phyloP scores from a whole-genome alignment of 23 tunicate species.

The Botrylloides violaceus region DNA sequence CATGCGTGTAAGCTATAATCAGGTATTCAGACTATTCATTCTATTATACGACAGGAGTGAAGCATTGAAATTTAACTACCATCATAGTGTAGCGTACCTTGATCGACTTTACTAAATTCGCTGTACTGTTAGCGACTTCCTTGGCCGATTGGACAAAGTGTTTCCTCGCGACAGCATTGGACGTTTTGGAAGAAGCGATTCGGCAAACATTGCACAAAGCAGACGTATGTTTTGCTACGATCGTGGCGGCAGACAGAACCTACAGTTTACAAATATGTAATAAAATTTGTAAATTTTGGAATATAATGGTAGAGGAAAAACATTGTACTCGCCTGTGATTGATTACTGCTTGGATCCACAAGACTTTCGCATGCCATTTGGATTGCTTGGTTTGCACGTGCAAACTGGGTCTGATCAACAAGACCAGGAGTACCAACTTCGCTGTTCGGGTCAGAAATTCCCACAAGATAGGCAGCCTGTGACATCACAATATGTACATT shows the following conservation, averaged over 20 bases:
- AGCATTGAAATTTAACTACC: too few species aligned
- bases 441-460: conserved; percentile 93
- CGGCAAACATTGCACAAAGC: conserved; percentile 87
- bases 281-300: background rate
- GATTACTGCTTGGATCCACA: conserved; percentile 89
- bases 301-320: background rate
- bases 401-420: conserved; percentile 93
- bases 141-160: conserved; percentile 91
- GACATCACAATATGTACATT: background rate
- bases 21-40: too few species aligned
- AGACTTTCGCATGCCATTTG: conserved; percentile 96
- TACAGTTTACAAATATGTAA: conserved; percentile 9
- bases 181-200: conserved; percentile 85
- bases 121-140: conserved; percentile 92
- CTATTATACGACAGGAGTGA: too few species aligned
- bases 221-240: conserved; percentile 94
- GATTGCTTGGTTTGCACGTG: conserved; percentile 86
- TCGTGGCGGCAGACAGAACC: conserved; percentile 92
- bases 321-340: too few species aligned
- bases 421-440: conserved; percentile 94
- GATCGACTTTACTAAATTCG: conserved; percentile 62
- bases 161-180: conserved; percentile 77
- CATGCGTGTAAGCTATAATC: too few species aligned
- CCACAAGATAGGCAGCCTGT: conserved; percentile 92
- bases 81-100: too few species aligned